Conservation (phyloP, 1,140 invertebrate genomes). For the Brachionus asplanchnoidis region DNA sequence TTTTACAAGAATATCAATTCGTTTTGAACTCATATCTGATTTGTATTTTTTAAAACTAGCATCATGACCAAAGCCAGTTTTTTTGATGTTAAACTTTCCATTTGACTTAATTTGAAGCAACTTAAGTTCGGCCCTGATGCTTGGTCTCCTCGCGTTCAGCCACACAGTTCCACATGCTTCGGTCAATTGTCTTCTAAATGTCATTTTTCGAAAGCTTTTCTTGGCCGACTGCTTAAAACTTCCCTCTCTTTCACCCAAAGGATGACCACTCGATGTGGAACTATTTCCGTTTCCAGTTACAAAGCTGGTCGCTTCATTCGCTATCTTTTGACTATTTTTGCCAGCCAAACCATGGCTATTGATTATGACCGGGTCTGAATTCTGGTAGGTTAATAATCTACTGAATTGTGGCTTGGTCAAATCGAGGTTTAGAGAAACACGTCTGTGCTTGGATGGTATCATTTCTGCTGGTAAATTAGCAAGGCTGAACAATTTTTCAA, state of each 20-base stretch:
- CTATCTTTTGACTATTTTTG: not conserved
- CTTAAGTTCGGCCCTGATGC: conserved; percentile 76
- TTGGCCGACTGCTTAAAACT: conserved; percentile 42
- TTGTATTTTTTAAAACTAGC: not conserved
- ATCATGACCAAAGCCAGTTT: conserved; percentile 10
- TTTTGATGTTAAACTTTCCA: conserved; percentile 10
- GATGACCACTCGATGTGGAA: not conserved
- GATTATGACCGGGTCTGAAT: not conserved
- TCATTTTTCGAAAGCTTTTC: conserved; percentile 61
- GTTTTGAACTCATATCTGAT: not conserved
- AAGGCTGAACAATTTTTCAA: conserved; percentile 72
- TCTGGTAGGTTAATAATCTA: not conserved
- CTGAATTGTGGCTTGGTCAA: conserved; percentile 26
- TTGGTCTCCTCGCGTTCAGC: conserved; percentile 73
- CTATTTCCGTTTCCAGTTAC: not conserved
- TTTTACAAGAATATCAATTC: not conserved
- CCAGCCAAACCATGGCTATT: not conserved
- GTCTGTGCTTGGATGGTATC: conserved; percentile 75
- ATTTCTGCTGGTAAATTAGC: conserved; percentile 76
- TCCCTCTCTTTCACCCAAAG: not conserved
- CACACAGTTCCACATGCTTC: conserved; percentile 78
- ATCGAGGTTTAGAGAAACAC: conserved; percentile 50
- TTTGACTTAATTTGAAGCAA: conserved; percentile 72
- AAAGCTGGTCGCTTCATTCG: not conserved
- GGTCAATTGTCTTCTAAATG: conserved; percentile 71